Evolutionary conservation across 2,797 vertebrate genomes (phyloP), one percentile per base, ranked within the genome.

Genomic region (Diglossa cyanea): DNA sequence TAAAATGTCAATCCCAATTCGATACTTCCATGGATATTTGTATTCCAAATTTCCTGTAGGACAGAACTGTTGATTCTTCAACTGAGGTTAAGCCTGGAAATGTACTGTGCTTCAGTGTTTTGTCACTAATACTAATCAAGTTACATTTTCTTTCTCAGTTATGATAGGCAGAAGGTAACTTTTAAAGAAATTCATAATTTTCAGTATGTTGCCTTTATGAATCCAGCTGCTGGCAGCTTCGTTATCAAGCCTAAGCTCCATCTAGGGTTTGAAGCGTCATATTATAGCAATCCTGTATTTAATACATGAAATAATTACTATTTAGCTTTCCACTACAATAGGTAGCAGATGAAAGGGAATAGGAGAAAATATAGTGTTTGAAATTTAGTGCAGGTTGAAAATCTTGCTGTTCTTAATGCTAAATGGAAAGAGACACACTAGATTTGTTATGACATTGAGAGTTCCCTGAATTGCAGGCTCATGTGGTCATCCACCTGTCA

Each of bases 121-220:
- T 70, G 35, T 50, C 26, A 76, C 28, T 75, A 19, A 35, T 66
- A 37, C 44, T 80, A 73, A 86, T 60, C 33, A 51, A 70, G 39
- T 17, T 42, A 62, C 31, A 2, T 65, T 85, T 95, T 88, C 71
- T 88, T 3, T 58, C 48, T 48, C 55, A 98, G 97, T 98, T 98
- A 98, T 65, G 98, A 98, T 81, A 98, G 98, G 79, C 97, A 98
- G 88, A 99, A 98, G 65, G 85, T 97, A 96, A 95, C 83, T 62
- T 92, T 98, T 67, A 98, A 98, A 95, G 98, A 98, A 97, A 97
- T 98, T 73, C 88, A 97, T 88, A 97, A 96, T 66, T 99, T 98
- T 42, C 98, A 98, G 67, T 98, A 98, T 79, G 91, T 98, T 67
- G 96, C 97, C 70, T 98, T 97, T 91, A 98, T 98, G 98, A 99